Evolutionary conservation across 1,140 invertebrate genomes (phyloP), one percentile per base, ranked within the genome.

Genomic region (Ceratosolen fusciceps): DNA sequence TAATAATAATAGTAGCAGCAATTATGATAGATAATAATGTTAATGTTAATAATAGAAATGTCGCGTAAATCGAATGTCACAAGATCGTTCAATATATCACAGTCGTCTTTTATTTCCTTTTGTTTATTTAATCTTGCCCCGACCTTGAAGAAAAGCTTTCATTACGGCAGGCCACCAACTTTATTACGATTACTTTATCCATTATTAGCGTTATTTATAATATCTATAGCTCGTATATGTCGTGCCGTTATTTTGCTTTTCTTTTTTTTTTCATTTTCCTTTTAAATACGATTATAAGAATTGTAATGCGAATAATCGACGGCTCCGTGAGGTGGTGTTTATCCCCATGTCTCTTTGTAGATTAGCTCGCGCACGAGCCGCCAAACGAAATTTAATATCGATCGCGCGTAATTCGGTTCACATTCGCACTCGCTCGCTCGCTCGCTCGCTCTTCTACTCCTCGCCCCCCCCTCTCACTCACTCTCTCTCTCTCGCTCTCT

Each of bases 11-110:
- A n/a, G n/a, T n/a, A n/a, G n/a, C n/a, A n/a, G n/a, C n/a, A n/a
- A n/a, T n/a, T n/a, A n/a, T n/a, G n/a, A n/a, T n/a, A n/a, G n/a
- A n/a, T n/a, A n/a, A n/a, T n/a, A n/a, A n/a, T n/a, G n/a, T n/a
- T n/a, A n/a, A n/a, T n/a, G n/a, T n/a, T n/a, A n/a, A n/a, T n/a
- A n/a, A n/a, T n/a, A n/a, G n/a, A n/a, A n/a, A n/a, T n/a, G n/a
- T n/a, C 84, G 85, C 62, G 56, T 65, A 60, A 88, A 90, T 89
- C 88, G 88, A 90, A 89, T 90, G 89, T 89, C 86, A 86, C 88
- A 89, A 90, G 88, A 90, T 90, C 88, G 88, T 89, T 90, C 84
- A 86, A 87, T 90, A n/a, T n/a, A 90, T 90, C 89, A 90, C 89
- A 90, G 89, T 90, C 87, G 88, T 90, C 88, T 90, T 85, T 88